Evolutionary conservation across 2,797 vertebrate genomes (phyloP).

Genomic region (Neosilurus hyrtlii): DNA sequence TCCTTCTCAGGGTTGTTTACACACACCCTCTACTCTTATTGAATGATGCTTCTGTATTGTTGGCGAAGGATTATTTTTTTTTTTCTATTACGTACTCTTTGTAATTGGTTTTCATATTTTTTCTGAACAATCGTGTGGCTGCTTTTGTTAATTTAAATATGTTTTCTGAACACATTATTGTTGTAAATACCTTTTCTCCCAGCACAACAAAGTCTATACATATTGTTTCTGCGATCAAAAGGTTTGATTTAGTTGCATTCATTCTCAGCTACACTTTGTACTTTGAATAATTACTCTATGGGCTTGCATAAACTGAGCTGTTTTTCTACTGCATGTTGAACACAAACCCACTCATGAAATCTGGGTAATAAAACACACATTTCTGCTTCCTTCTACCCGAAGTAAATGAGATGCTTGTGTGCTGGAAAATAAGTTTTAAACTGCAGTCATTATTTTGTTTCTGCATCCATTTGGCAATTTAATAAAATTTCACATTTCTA

Average conservation of each 20-base stretch:
- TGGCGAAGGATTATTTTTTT: conserved; percentile 23
- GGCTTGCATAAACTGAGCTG: background rate
- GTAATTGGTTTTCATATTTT: conserved; percentile 38
- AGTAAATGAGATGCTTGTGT: background rate
- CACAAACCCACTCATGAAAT: background rate
- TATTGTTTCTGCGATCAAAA: background rate
- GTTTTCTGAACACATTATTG: conserved; percentile 41
- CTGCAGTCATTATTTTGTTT: background rate
- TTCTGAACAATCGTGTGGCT: conserved; percentile 31
- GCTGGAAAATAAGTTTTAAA: background rate
- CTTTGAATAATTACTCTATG: background rate
- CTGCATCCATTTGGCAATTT: conserved; percentile 10
- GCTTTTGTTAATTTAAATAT: conserved; percentile 34
- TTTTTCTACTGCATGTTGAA: background rate
- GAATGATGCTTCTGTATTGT: conserved; percentile 46
- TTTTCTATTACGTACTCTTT: conserved; percentile 56
- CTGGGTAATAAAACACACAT: background rate
- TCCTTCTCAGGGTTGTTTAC: conserved; percentile 54
- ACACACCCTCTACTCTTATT: conserved; percentile 19
- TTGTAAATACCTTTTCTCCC: conserved; percentile 34
- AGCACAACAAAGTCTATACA: background rate
- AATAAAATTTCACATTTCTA: conserved; percentile 5
- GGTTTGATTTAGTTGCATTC: background rate
- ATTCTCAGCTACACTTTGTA: background rate
- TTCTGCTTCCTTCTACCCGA: background rate